Percentiles rank a stretch among this genome's conserved stretches.
phyloP scores from a whole-genome alignment of 2,888 invertebrate genomes.

The Polyommatus iphigenia region DNA sequence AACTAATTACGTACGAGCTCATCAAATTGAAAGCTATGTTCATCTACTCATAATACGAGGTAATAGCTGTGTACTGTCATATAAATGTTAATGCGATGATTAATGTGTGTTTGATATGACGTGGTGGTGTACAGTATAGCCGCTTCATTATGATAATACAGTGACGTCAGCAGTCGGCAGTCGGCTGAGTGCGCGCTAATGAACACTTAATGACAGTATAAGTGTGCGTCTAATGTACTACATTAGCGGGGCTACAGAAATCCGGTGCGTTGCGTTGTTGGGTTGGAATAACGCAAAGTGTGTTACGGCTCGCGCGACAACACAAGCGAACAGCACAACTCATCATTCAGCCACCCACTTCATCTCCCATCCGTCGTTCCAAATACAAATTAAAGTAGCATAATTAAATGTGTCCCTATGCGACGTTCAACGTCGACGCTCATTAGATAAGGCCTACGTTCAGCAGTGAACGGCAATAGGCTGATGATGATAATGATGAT shows the following conservation, averaged over 20 bases:
- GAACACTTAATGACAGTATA: slow-evolving; percentile 8
- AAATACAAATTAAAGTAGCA: no score
- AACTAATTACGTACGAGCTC: no score
- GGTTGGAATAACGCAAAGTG: no score
- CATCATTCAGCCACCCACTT: not conserved
- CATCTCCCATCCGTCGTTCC: no score
- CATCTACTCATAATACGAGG: no score
- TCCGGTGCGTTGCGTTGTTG: not conserved
- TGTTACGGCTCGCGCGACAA: no score
- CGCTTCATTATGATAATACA: slow-evolving; percentile 9
- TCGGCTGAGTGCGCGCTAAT: slow-evolving; percentile 1
- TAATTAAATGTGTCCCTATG: no score
- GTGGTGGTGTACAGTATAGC: not conserved
- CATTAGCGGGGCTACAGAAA: not conserved
- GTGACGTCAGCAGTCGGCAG: not conserved
- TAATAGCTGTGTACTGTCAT: not conserved
- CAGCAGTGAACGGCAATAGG: no score
- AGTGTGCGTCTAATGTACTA: slow-evolving; percentile 13
- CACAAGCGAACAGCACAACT: not conserved
- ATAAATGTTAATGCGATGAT: not conserved
- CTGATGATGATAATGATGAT: no score
- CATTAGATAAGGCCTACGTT: no score
- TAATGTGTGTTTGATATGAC: not conserved
- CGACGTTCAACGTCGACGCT: no score
- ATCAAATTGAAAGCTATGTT: no score